Base-by-base conservation (phyloP, 2,113 vertebrate species). In the Mustela lutreola region DNA sequence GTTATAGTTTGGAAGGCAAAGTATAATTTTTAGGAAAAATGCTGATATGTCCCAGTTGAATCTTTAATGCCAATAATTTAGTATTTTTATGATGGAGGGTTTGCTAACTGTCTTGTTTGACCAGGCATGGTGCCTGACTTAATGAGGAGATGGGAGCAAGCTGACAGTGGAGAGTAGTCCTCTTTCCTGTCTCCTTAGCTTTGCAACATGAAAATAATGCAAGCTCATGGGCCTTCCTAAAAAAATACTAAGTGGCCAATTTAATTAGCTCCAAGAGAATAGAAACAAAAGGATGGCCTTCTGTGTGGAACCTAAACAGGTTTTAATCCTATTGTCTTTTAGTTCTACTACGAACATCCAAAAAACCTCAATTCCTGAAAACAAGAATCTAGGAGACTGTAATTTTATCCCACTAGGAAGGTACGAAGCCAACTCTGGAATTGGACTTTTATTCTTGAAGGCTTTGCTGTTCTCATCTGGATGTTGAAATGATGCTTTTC, bases 301-400 rank as follows among this genome's bases (percentile, higher is more conserved):
- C 42, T 18, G 4, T 56, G 12, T 0, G 50, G 79, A 79, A 87
- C 26, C 39, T 78, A 48, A 73, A 45, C 19, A 36, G 4, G 7
- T n/a, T 84, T 91, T 56, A 56, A 28, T 67, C 76, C 88, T 97
- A 70, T 22, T 71, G 87, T 42, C 90, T 97, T 98, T 83, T 96
- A 80, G 14, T 22, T 83, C n/a, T 90, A 4, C 80, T 15, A 19
- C 28, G 33, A 89, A 71, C 80, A 75, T 53, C 81, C 80, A 85
- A 85, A 88, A 94, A 89, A 36, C 50, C n/a, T 80, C 62, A 76
- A 36, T 94, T 94, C 71, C 75, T 60, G 33, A 56, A 85, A 45
- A 19, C 42, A 39, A 67, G 63, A 73, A 80, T 73, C 70, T 73
- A 33, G 24, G 18, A 80, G 39, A 50, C 36, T 81, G 42, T 85